These are phyloP conservation scores for Labrus mixtus DNA, from an alignment of 2,113 vertebrate genomes.

Conservation along the genomic window DNA sequence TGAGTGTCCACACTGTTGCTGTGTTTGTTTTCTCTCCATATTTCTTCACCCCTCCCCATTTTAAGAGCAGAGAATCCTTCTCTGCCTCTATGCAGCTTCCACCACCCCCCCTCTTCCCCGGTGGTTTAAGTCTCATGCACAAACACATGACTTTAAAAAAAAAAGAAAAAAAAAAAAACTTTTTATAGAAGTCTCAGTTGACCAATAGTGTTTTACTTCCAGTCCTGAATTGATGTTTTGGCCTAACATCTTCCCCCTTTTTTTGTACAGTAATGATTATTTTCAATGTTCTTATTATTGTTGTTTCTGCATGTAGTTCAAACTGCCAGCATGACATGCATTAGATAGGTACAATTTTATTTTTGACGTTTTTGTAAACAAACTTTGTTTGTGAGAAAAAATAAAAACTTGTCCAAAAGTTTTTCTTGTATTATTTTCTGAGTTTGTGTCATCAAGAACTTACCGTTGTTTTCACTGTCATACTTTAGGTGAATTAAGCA, in stretches of 20 bases:
- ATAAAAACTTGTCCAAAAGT: slow-evolving; percentile 58
- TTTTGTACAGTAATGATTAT: slow-evolving; percentile 77
- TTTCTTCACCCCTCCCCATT: background rate
- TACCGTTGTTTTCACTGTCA: slow-evolving; percentile 23
- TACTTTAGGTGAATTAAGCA: slow-evolving; percentile 40
- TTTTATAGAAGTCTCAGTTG: slow-evolving; percentile 52
- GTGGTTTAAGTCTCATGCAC: slow-evolving; percentile 52
- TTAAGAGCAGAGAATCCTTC: slow-evolving; percentile 35
- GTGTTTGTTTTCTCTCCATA: slow-evolving; percentile 1
- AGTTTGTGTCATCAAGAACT: slow-evolving; percentile 7
- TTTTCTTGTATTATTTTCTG: slow-evolving; percentile 12
- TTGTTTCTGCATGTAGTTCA: slow-evolving; percentile 83
- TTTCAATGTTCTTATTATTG: slow-evolving; percentile 70
- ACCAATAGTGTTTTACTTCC: slow-evolving; percentile 24
- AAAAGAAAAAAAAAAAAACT: slow-evolving; percentile 29
- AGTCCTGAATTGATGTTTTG: slow-evolving; percentile 47
- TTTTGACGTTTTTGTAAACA: slow-evolving; percentile 83
- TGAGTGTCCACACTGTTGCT: background rate
- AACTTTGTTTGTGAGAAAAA: slow-evolving; percentile 78
- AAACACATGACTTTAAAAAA: slow-evolving; percentile 57
- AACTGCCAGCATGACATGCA: slow-evolving; percentile 83
- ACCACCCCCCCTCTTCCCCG: slow-evolving; percentile 16
- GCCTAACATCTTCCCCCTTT: slow-evolving; percentile 36
- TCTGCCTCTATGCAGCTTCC: slow-evolving; percentile 49
- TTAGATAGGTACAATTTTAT: slow-evolving; percentile 82